These are phyloP conservation scores for Crax fasciolata DNA, from an alignment of 2,797 vertebrate species.

Conservation along the genomic window DNA sequence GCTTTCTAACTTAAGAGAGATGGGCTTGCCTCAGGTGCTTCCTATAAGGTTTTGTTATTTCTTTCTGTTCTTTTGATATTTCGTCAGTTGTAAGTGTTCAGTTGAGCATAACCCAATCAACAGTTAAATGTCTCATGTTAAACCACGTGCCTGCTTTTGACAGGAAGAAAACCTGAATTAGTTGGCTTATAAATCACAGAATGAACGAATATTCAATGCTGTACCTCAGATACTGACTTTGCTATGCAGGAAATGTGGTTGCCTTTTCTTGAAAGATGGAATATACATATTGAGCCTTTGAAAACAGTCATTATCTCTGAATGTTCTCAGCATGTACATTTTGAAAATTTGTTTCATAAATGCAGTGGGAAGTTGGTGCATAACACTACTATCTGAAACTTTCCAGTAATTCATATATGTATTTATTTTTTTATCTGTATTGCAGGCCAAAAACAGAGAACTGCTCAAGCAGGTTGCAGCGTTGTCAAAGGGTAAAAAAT, in stretches of 20 bases:
- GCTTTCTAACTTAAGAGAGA: not conserved
- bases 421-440: conserved; percentile 47
- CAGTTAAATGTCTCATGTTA: not conserved
- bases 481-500: conserved; percentile 98
- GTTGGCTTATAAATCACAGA: not conserved
- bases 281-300: not conserved
- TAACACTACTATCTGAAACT: fast-evolving
- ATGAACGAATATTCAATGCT: not conserved
- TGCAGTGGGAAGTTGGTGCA: not conserved
- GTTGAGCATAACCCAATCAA: not conserved
- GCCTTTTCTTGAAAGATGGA: not conserved
- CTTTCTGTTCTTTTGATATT: not conserved
- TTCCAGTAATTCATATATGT: not conserved
- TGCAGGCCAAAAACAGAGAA: conserved; percentile 97
- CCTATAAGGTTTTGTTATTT: not conserved
- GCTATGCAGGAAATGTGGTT: not conserved
- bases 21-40: not conserved
- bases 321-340: not conserved
- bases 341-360: not conserved
- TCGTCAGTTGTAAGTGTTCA: not conserved
- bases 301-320: not conserved
- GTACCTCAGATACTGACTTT: not conserved
- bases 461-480: conserved; percentile 98
- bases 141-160: not conserved
- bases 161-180: not conserved